Conservation (phyloP, 2,797 vertebrate genomes). For the Malurus leucopterus region DNA sequence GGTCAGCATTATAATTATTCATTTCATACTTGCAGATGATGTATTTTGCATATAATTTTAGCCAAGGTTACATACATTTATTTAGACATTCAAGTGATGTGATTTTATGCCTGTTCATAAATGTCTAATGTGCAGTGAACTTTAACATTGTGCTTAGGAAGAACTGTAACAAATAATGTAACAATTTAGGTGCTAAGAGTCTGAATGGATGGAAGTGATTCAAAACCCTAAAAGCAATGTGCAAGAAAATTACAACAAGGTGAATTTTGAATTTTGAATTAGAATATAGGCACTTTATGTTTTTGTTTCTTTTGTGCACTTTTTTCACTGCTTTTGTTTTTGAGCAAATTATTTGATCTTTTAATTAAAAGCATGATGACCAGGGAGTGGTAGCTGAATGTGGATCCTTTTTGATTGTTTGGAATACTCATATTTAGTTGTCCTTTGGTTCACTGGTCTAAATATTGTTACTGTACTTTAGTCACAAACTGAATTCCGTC, state of each 20-base stretch:
- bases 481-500: neutral
- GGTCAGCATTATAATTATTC: neutral
- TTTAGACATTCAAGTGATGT: neutral
- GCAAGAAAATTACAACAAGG: neutral
- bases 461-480: neutral
- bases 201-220: neutral
- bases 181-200: neutral
- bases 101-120: neutral
- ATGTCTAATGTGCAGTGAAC: neutral
- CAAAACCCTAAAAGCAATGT: neutral
- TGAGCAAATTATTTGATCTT: neutral
- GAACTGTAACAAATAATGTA: neutral
- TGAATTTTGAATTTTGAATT: neutral
- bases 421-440: neutral
- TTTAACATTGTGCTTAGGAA: neutral
- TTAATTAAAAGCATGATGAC: neutral
- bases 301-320: neutral
- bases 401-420: neutral
- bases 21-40: neutral
- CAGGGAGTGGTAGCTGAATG: neutral
- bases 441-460: neutral
- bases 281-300: rapidly evolving
- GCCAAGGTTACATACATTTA: neutral
- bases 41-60: neutral
- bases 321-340: neutral